Percentiles rank a stretch among this genome's conserved stretches.
These are phyloP conservation scores for Cephalopholis sonnerati DNA, from an alignment of 2,113 vertebrate genomes.

Conservation along the genomic window DNA sequence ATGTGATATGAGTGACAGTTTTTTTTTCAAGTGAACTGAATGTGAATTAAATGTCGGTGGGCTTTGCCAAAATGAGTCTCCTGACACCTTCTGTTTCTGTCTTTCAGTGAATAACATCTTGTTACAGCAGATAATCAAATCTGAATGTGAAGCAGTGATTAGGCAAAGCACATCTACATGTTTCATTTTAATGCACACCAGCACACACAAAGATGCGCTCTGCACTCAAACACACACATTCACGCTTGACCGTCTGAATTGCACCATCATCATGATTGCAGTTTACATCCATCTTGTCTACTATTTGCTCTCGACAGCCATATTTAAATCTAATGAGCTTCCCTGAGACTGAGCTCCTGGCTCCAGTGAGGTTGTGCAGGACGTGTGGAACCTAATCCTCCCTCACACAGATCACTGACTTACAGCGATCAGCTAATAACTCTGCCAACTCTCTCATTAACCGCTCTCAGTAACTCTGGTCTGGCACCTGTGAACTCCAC, in stretches of 20 bases:
- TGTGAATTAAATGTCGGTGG: conserved; percentile 1
- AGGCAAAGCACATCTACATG: conserved; percentile 30
- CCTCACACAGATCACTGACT: conserved; percentile 76
- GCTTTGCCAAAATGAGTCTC: conserved; percentile 39
- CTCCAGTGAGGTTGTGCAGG: conserved; percentile 61
- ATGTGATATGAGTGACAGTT: not conserved
- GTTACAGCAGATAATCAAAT: conserved; percentile 51
- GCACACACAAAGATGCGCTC: not conserved
- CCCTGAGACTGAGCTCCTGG: conserved; percentile 56
- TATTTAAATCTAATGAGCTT: conserved; percentile 73
- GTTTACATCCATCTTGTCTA: conserved; percentile 56
- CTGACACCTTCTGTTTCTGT: conserved; percentile 39
- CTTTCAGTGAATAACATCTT: conserved; percentile 47
- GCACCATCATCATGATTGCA: conserved; percentile 15
- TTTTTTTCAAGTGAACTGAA: not conserved
- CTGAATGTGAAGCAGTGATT: conserved; percentile 37
- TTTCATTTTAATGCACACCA: conserved; percentile 34
- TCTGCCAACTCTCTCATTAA: conserved; percentile 77
- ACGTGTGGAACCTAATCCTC: conserved; percentile 72
- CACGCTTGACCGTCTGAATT: conserved; percentile 25
- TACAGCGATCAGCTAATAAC: conserved; percentile 78
- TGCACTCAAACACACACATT: not conserved
- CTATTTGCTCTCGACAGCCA: conserved; percentile 57
- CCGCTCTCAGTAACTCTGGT: conserved; percentile 61
- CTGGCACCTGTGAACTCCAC: conserved; percentile 52